Evolutionary conservation across 2,888 invertebrate species (phyloP), one percentile per base, ranked within the genome.

Genomic region (Chelonus formosanus): DNA sequence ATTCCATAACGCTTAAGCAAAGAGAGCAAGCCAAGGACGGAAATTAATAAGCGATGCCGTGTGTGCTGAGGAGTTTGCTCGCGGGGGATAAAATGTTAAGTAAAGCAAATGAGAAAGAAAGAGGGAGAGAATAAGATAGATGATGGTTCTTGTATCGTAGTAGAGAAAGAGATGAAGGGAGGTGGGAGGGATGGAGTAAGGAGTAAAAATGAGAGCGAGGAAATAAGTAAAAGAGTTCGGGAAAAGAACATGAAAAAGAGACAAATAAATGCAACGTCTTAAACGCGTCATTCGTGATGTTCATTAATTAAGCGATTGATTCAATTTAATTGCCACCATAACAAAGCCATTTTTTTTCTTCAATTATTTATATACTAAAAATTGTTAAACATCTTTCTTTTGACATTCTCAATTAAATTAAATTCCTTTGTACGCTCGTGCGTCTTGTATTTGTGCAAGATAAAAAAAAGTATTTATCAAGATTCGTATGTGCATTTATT

Each of bases 221-320:
- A n/a, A 43, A 56, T 48, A 50, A 5, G 32, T 48, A 5, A 31
- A 62, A 40, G 40, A 6, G 34, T 35, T 50, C 48, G 35, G 63
- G 65, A 54, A 63, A 63, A 67, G 67, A 54, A 65, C 52, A 64
- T 60, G 64, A 59, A 69, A 67, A 61, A 62, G 65, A 59, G 61
- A 55, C 50, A 63, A 66, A 67, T 67, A 67, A 66, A 67, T 67
- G 58, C 62, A 62, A 58, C 44, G 67, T 67, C 67, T 67, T 67
- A 57, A 62, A 67, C 67, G 67, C 67, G 67, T 67, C 67, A 67
- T 54, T 62, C 62, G 67, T 67, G 67, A 67, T 67, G 67, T 67
- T 67, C 62, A 36, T 67, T 67, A 67, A 67, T 67, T 67, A 67
- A 67, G 67, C 67, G 67, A 62, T 67, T 67, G 67, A 67, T 67